Conservation (phyloP, 2,113 vertebrate genomes). For the Chiloscyllium plagiosum region DNA sequence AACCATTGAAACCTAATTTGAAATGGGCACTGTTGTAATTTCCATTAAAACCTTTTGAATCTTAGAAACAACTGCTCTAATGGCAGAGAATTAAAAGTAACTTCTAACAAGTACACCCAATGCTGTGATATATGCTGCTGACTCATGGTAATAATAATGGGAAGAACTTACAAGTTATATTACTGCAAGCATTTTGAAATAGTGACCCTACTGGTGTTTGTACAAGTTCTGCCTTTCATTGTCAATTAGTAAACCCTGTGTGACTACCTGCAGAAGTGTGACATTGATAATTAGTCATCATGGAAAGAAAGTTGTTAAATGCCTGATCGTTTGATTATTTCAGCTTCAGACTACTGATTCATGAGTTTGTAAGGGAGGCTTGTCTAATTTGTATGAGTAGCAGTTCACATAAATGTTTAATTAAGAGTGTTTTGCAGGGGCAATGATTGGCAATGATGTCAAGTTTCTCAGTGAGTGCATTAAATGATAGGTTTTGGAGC, state of each 20-base stretch:
- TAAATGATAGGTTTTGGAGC: conserved; percentile 45
- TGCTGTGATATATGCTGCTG: too few species aligned
- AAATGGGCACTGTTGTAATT: not conserved
- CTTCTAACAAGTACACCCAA: not conserved
- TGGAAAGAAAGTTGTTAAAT: conserved; percentile 47
- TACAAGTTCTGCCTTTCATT: conserved; percentile 47
- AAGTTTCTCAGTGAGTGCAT: conserved; percentile 42
- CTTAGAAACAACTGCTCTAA: not conserved
- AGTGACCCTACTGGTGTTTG: not conserved
- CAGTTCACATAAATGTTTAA: conserved; percentile 48
- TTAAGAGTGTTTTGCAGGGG: conserved; percentile 43
- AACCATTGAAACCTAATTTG: not conserved
- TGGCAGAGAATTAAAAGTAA: not conserved
- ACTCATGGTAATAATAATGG: not conserved
- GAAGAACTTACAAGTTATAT: not conserved
- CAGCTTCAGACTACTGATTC: conserved; percentile 50
- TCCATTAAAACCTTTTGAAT: not conserved
- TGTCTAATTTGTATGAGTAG: conserved; percentile 51
- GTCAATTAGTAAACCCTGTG: conserved; percentile 53
- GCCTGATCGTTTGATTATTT: conserved; percentile 48
- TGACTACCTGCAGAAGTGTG: conserved; percentile 49
- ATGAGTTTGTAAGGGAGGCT: conserved; percentile 48
- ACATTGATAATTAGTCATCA: conserved; percentile 46
- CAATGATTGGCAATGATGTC: conserved; percentile 43
- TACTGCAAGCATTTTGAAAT: not conserved